Percentiles rank a stretch among this genome's conserved stretches.
Conservation (phyloP, 2,113 vertebrate genomes). For the Equus quagga region DNA sequence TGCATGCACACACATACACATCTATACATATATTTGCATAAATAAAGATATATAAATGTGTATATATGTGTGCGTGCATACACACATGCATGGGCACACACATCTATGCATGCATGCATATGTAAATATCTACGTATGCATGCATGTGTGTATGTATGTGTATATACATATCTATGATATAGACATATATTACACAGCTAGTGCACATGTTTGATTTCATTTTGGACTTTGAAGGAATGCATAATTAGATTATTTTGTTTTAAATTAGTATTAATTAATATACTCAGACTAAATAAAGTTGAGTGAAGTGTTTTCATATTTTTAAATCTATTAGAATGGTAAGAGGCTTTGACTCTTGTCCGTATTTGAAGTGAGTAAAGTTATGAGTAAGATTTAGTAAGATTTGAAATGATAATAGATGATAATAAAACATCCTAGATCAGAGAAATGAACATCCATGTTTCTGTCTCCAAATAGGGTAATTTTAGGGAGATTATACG, state of each 20-base stretch:
- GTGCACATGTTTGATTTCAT: neutral
- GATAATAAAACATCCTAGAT: neutral
- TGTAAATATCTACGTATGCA: accelerated
- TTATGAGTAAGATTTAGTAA: no score
- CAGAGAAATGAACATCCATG: neutral
- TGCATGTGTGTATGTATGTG: accelerated
- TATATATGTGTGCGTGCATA: accelerated
- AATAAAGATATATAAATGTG: no score
- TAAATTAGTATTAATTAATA: neutral
- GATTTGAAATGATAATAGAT: neutral
- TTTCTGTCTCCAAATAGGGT: neutral
- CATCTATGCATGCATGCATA: accelerated
- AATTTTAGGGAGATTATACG: neutral
- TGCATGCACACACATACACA: accelerated
- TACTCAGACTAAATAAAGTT: neutral
- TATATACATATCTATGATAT: accelerated
- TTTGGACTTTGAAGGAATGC: neutral
- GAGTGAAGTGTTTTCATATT: neutral
- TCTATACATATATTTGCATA: neutral
- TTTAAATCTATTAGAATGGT: neutral
- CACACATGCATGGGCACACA: no score
- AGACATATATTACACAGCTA: neutral
- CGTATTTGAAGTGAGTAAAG: neutral
- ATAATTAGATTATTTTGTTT: neutral
- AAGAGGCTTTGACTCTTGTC: neutral